Base-by-base conservation (phyloP, 2,113 vertebrate species). In the Heterocephalus glaber region DNA sequence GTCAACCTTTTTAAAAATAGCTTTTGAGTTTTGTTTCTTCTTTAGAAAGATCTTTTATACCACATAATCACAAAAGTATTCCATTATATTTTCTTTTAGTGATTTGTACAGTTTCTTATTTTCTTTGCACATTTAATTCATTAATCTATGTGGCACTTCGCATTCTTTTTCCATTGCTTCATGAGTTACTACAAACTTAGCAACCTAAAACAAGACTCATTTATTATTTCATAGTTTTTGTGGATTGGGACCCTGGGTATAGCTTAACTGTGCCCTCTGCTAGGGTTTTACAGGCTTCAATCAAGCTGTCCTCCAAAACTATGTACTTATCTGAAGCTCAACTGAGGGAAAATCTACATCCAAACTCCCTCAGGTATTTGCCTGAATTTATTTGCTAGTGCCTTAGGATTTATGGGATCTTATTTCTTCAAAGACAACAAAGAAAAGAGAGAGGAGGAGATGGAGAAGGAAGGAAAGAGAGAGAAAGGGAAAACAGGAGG, bases 41-140 rank as follows among this genome's bases (percentile, higher is more conserved):
- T 94, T 95, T 47, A 94, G 20, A 85, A 81, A 56, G 22, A 60
- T 82, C 38, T 76, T 89, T 95, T 76, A 49, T 82, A 82, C 3
- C 65, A 47, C 30, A 81, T n/a, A 22, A 86, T 89, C 33, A 89
- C 16, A 72, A 94, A 94, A 58, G 10, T 44, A 92, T 82, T 72
- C n/a, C 10, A 60, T n/a, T 41, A 8, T 72, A 79, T 87, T 65
- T 92, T 83, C 66, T 82, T 72, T 66, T 38, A 86, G 11, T 70
- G 17, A 79, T 70, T n/a, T 77, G 33, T 70, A 90, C 4, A 11
- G 2, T 28, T 83, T 82, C 3, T 44, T 44, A 19, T 3, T 66
- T 14, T 54, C 35, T 95, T 90, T 58, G 65, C 16, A 61, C 3
- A 80, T 80, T 58, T 66, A 41, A 89, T 33, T 88, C 47, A 74